Base-by-base conservation (phyloP, 2,797 vertebrate genomes). In the Eurystomus glaucurus region DNA sequence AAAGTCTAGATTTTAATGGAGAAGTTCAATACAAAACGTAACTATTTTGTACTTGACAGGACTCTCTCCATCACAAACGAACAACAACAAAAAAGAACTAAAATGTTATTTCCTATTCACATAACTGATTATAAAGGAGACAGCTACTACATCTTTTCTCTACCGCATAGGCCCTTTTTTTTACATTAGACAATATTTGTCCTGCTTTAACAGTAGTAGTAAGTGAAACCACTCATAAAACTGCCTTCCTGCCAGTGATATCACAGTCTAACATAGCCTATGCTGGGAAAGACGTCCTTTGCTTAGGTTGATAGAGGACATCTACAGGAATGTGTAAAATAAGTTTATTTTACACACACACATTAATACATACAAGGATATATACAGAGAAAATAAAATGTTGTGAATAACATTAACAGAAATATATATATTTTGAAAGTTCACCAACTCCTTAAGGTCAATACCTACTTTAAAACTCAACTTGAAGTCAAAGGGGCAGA, bases 191-290 rank as follows among this genome's bases (percentile, higher is more conserved):
- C 75, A 95, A 16, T 58, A 96, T 85, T 91, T 90, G 70, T 72
- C 94, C 79, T 95, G 66, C 79, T 92, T 90, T 92, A 97, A 72
- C 26, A 96, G 82, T 97, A 84, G 70, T 22, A 96, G 88, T 65
- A 95, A 93, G 62, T 58, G 74, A 98, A 98, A 98, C 96, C 98
- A 97, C 97, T 87, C 85, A 96, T 89, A 90, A 97, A 98, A 76
- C 25, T 65, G 90, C 65, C 83, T 93, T 98, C 98, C 97, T 96
- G 97, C 54, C 90, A 97, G n/a, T 97, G 97, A 96, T 45, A 85
- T 95, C 93, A 96, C 5, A 52, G 80, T 10, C 70, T 80, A 85
- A 57, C 65, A 78, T 5, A 88, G 72, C 60, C 72, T 31, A 16
- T 46, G 77, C 35, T 88, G 92, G 85, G 89, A 96, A 95, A 89